Evolutionary conservation across 2,113 vertebrate genomes (phyloP).

Genomic region (Benitochromis conjunctus): DNA sequence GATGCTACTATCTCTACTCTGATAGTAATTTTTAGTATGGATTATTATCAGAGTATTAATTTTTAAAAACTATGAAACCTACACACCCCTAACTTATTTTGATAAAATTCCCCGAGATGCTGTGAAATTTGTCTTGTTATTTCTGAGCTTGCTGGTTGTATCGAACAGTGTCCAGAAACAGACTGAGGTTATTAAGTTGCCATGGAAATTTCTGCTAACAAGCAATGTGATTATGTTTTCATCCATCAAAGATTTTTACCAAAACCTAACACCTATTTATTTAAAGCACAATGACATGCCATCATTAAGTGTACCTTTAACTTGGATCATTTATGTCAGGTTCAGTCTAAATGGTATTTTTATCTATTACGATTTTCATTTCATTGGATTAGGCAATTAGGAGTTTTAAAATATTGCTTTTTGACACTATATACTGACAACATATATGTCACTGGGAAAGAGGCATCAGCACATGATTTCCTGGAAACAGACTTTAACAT

Average conservation of each 20-base stretch:
- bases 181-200: background rate
- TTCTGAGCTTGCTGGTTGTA: no score
- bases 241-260: background rate
- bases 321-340: background rate
- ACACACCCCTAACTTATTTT: no score
- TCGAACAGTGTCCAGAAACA: no score
- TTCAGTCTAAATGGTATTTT: background rate
- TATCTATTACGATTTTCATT: background rate
- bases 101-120: no score
- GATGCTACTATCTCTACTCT: no score
- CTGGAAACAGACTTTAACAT: background rate
- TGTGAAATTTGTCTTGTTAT: no score
- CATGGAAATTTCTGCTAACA: background rate
- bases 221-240: background rate
- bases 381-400: background rate
- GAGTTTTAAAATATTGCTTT: background rate
- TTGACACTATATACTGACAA: background rate
- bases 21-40: no score
- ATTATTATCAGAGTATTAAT: no score
- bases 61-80: no score
- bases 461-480: background rate
- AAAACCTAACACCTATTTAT: background rate
- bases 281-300: background rate
- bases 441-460: background rate
- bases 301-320: background rate